Conservation (phyloP, 1,140 invertebrate species). For the Brachionus sp. region DNA sequence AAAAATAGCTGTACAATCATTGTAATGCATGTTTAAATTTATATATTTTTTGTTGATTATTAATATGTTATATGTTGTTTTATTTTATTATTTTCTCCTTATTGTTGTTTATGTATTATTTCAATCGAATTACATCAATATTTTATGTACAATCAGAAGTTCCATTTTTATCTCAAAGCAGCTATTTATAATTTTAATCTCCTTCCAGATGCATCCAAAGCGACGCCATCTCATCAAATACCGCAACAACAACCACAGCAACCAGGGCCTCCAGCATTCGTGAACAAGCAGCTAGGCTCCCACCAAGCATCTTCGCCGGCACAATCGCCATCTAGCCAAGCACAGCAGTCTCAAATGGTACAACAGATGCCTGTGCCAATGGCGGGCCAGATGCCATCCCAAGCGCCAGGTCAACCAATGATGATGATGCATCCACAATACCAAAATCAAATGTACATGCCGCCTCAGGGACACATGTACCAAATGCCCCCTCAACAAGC, state of each 20-base stretch:
- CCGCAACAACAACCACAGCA: neutral
- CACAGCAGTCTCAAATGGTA: neutral
- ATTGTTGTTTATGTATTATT: neutral
- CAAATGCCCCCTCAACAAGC: neutral
- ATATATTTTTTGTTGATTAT: neutral
- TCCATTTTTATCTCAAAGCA: neutral
- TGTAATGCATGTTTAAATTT: conserved; percentile 4
- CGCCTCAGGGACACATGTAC: neutral
- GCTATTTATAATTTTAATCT: conserved; percentile 13
- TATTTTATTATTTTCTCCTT: neutral
- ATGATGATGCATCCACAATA: conserved; percentile 36
- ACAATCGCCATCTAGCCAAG: neutral
- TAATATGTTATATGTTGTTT: neutral
- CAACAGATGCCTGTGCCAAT: neutral
- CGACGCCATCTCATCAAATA: neutral
- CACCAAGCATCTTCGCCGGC: conserved; percentile 14
- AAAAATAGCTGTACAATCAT: neutral
- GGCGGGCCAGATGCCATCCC: neutral
- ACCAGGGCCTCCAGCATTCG: neutral
- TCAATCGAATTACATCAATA: conserved; percentile 36
- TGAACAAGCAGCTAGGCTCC: neutral
- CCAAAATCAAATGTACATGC: conserved; percentile 31
- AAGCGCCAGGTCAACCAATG: neutral
- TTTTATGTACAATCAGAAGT: neutral
- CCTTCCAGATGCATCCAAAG: conserved; percentile 27